Evolutionary conservation across 2,888 invertebrate species (phyloP).

Genomic region (Eristalinus sepulchralis): DNA sequence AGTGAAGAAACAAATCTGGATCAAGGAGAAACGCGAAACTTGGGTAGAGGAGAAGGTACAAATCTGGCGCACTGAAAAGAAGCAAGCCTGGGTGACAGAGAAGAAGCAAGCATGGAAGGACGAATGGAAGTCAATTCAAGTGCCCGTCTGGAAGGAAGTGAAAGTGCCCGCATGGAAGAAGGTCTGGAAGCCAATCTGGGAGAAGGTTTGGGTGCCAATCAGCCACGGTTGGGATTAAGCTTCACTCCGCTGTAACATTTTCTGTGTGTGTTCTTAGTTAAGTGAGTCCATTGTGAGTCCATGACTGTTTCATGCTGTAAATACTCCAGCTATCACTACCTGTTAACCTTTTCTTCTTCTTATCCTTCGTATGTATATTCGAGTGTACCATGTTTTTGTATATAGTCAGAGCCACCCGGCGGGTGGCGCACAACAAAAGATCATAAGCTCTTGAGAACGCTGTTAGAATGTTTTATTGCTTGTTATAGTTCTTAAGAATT

Average conservation of each 20-base stretch:
- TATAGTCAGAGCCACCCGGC: constrained; percentile 64
- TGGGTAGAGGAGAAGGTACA: constrained; percentile 88
- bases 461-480: constrained; percentile 63
- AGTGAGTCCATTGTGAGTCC: constrained; percentile 58
- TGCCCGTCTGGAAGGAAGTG: constrained; percentile 87
- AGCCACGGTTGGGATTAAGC: constrained; percentile 80
- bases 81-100: constrained; percentile 83
- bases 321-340: constrained; percentile 51
- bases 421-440: constrained; percentile 38
- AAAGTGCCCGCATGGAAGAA: constrained; percentile 89
- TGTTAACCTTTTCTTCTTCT: neutral
- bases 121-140: constrained; percentile 86
- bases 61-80: constrained; percentile 84
- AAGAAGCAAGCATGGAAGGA: constrained; percentile 89
- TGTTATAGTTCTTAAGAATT: constrained; percentile 60
- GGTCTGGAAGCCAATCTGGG: constrained; percentile 91
- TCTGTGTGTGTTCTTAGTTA: constrained; percentile 54
- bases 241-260: neutral
- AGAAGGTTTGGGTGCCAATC: constrained; percentile 91
- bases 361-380: neutral
- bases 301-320: constrained; percentile 66
- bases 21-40: constrained; percentile 88
- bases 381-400: constrained; percentile 58
- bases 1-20: constrained; percentile 90
- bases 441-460: constrained; percentile 51